phyloP scores from a whole-genome alignment of 2,797 vertebrate genomes.

The Masticophis lateralis region DNA sequence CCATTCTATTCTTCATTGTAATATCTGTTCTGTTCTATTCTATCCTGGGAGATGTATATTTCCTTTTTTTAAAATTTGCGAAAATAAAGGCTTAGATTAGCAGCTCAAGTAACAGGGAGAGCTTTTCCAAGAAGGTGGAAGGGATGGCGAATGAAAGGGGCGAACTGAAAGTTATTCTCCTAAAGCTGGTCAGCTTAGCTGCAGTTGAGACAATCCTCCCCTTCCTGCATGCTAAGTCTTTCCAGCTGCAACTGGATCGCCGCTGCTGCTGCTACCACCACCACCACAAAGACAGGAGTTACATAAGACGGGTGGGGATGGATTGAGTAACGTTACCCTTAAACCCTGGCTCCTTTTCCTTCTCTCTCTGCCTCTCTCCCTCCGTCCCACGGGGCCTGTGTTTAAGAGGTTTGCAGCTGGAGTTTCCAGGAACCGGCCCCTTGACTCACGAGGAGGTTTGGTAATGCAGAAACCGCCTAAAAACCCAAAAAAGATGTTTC shows the following conservation, averaged over 20 bases:
- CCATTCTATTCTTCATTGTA: too few relatives aligned
- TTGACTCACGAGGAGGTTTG: background rate
- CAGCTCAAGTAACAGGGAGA: too few relatives aligned
- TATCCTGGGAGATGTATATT: too few relatives aligned
- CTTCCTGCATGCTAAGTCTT: conserved; percentile 1
- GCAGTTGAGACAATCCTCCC: background rate
- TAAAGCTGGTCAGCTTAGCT: background rate
- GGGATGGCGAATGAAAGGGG: too few relatives aligned
- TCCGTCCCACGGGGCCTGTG: background rate
- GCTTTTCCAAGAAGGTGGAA: background rate
- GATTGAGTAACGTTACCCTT: background rate
- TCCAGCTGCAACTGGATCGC: background rate
- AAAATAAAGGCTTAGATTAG: too few relatives aligned
- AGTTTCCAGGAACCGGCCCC: background rate
- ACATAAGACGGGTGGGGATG: background rate
- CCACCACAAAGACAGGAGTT: background rate
- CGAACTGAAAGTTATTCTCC: background rate
- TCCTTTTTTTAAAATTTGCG: too few relatives aligned
- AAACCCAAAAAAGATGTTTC: background rate
- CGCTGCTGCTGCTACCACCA: too few relatives aligned
- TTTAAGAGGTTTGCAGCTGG: background rate
- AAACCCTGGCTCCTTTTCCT: background rate
- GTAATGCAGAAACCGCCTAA: background rate
- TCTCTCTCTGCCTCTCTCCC: background rate
- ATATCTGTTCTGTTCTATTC: too few relatives aligned